Conservation (phyloP, 92 coral and sea anemone species). For the Blastomussa wellsi region DNA sequence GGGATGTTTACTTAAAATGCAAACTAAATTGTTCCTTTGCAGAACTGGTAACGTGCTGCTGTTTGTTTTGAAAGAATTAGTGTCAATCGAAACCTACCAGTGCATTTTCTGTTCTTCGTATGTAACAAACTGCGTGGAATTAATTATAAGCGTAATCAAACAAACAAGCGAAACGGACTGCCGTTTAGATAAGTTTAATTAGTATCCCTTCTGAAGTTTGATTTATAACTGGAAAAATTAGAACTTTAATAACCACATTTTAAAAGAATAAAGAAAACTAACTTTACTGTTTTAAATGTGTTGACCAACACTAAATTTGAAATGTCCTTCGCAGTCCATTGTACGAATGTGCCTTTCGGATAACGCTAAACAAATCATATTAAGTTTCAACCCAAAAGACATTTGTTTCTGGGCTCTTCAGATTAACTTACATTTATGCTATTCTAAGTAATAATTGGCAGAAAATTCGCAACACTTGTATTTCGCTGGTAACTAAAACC, state of each 20-base stretch:
- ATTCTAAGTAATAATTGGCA: neutral
- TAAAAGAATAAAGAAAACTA: neutral
- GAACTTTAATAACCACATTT: neutral
- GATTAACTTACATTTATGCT: neutral
- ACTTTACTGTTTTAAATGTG: neutral
- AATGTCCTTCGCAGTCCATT: neutral
- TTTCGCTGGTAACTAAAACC: neutral
- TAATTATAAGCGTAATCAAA: neutral
- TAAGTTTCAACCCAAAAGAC: neutral
- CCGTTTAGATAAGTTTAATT: neutral
- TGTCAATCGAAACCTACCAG: neutral
- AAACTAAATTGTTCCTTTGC: neutral
- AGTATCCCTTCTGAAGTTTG: neutral
- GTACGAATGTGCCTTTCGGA: neutral
- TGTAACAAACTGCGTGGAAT: too few species aligned
- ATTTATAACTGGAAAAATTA: neutral
- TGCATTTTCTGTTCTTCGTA: neutral
- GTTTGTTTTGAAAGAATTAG: neutral
- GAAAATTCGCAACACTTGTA: neutral
- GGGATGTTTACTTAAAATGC: neutral
- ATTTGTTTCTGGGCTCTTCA: neutral
- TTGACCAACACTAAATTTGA: neutral
- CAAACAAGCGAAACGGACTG: neutral
- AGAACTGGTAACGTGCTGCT: neutral
- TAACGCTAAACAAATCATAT: neutral